Base-by-base conservation (phyloP, 1,140 invertebrate genomes). In the Pseudomyrmex cubaensis region DNA sequence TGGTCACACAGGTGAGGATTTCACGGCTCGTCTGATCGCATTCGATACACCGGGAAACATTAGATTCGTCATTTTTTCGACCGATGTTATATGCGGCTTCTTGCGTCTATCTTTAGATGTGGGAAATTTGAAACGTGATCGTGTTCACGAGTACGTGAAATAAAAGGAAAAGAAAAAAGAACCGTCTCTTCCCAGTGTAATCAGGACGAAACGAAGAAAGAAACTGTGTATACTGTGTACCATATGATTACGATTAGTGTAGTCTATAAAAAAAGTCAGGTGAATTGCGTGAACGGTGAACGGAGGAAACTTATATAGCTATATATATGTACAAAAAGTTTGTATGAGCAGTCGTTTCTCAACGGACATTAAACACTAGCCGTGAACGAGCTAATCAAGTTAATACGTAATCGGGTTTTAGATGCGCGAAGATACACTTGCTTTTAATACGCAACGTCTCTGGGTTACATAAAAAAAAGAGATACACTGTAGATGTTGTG, bases 1-100 rank as follows among this genome's bases (percentile, higher is more conserved):
- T 92, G 97, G 97, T 13, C 97, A 97, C 85, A 97, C 97, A 75
- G 96, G 97, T 97, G 90, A 92, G 90, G 69, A 82, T 78, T 62
- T 62, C 54, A 78, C 35, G 52, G 52, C n/a, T 22, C 15, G 59
- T 4, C 35, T 35, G 20, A 59, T 17, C 64, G 59, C 70, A 59
- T 59, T 57, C 54, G 70, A 25, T 17, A 59, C 25, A 54, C 54
- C 15, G 44, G 57, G 52, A 63, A 46, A 69, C 46, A 77, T 67
- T 52, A 15, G 25, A 64, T 54, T 64, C n/a, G 74, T 25, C 35
- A 20, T 7, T 54, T 22, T 5, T 50, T 35, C 50, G 46, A 2
- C 13, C 57, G 5, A n/a, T n/a, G n/a, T n/a, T 12, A 5, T 50
- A 2, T 50, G 4, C 35, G 35, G 46, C 13, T 15, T 72, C 35